Percentiles rank a stretch among this genome's conserved stretches.
Evolutionary conservation across 2,888 invertebrate genomes (phyloP).

Genomic region (Apomyelois bistriatella): DNA sequence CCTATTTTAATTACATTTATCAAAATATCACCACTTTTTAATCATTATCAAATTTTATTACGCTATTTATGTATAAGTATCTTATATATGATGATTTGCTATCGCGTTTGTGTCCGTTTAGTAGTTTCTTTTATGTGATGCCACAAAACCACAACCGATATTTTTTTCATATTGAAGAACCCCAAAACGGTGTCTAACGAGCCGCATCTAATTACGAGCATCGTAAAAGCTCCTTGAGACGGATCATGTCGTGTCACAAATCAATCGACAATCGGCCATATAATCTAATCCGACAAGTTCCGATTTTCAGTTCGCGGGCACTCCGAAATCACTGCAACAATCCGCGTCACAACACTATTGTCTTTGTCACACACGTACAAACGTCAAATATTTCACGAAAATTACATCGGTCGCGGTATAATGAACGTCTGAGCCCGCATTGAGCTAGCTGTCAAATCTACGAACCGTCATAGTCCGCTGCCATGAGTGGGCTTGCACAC

Average conservation of each 20-base stretch:
- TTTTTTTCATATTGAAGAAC: constrained; percentile 68
- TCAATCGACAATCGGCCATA: constrained; percentile 52
- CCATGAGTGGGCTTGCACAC: constrained; percentile 76
- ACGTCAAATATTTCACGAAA: constrained; percentile 67
- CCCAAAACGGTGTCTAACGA: constrained; percentile 59
- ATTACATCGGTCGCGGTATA: constrained; percentile 72
- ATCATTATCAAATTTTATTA: constrained; percentile 49
- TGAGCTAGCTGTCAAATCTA: constrained; percentile 82
- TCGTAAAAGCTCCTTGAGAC: constrained; percentile 62
- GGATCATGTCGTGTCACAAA: constrained; percentile 69
- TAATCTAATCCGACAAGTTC: constrained; percentile 33
- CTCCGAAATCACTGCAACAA: constrained; percentile 35
- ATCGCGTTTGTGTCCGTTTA: constrained; percentile 40
- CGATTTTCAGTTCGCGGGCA: constrained; percentile 67
- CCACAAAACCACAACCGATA: constrained; percentile 51
- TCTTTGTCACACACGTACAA: constrained; percentile 55
- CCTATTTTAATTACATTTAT: background rate
- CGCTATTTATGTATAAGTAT: constrained; percentile 36
- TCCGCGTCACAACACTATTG: constrained; percentile 41
- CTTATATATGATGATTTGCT: constrained; percentile 47
- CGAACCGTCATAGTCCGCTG: constrained; percentile 80
- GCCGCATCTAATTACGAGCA: constrained; percentile 70
- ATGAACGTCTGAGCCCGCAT: constrained; percentile 80
- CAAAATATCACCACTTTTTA: constrained; percentile 54
- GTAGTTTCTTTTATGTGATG: constrained; percentile 50